Evolutionary conservation across 1,140 invertebrate species (phyloP), one percentile per base, ranked within the genome.

Genomic region (Sitophilus oryzae): DNA sequence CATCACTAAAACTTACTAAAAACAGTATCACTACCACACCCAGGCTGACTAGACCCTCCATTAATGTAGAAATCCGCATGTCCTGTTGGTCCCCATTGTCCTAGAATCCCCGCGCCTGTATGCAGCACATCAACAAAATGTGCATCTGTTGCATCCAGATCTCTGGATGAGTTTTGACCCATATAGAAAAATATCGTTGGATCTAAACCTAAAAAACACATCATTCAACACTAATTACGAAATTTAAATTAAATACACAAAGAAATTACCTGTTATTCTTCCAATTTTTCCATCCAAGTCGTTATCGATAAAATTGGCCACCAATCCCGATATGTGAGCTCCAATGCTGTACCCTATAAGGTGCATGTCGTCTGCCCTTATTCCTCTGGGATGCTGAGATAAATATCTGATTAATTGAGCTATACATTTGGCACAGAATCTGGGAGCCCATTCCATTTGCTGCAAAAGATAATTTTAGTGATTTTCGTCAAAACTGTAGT

Each of bases 11-110:
- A 77, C 82, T 83, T 79, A 89, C 88, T 83, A 62, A 91, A 86
- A 36, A 90, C 75, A 1, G 85, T 88, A 44, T 85, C 77, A 36
- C 84, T 84, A 0, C 84, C 82, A 66, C 90, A 93, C 42, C 89
- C 90, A 2, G 90, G 90, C 63, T 93, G 91, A 62, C 85, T 85
- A 35, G 86, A 88, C 23, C 90, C 91, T 8, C 90, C 90, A 67
- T 93, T 93, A 19, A 91, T 85, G 72, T 93, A 93, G 71, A 91
- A 93, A 69, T 93, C 91, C 8, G 88, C 88, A 68, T 92, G 89
- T 0, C 89, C 90, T 61, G 83, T 89, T 1, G 87, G 86, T 2
- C 88, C 86, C 87, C 87, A 90, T 65, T 90, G 86, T 0, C 87
- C 86, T 14, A 90, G 74, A 43, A 90, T 86, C 0, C 88, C 88